phyloP scores from a whole-genome alignment of 2,113 vertebrate species.

The Oncorhynchus tshawytscha region DNA sequence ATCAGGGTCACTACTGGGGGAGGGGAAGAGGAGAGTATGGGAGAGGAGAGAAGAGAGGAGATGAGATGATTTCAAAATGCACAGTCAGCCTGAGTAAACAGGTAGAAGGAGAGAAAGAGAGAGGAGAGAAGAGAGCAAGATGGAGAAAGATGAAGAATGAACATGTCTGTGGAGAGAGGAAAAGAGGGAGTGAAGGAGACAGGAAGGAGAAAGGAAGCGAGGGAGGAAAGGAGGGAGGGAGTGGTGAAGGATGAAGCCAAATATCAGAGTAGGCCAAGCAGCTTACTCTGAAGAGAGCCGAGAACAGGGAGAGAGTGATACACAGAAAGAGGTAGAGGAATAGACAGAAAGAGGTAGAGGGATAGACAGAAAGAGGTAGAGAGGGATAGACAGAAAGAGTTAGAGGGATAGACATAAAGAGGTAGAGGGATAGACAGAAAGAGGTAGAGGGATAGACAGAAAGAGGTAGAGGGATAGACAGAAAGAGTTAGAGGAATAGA shows the following conservation, averaged over 20 bases:
- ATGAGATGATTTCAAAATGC: slow-evolving; percentile 55
- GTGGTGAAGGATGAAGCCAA: not conserved
- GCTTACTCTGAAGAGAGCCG: not conserved
- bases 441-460: slow-evolving; percentile 10
- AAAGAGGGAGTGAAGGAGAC: not conserved
- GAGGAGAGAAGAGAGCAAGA: not conserved
- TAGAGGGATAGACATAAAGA: not conserved
- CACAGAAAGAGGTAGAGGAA: slow-evolving; percentile 2
- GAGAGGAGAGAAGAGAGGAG: slow-evolving; percentile 26
- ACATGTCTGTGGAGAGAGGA: not conserved
- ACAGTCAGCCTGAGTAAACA: slow-evolving; percentile 55
- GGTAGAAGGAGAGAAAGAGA: slow-evolving; percentile 19
- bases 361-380: not conserved
- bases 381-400: not conserved
- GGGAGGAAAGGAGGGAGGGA: slow-evolving; percentile 4
- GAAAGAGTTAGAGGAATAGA: not conserved
- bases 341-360: not conserved
- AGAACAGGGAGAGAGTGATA: not conserved
- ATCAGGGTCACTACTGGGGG: slow-evolving; percentile 61
- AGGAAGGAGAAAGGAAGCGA: not conserved
- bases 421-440: slow-evolving; percentile 16
- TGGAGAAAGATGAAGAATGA: not conserved
- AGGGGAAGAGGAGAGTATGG: slow-evolving; percentile 1
- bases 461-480: not conserved
- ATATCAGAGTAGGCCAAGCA: not conserved